These are phyloP conservation scores for Brienomyrus longianalis DNA, from an alignment of 2,113 vertebrate genomes.

Conservation along the genomic window DNA sequence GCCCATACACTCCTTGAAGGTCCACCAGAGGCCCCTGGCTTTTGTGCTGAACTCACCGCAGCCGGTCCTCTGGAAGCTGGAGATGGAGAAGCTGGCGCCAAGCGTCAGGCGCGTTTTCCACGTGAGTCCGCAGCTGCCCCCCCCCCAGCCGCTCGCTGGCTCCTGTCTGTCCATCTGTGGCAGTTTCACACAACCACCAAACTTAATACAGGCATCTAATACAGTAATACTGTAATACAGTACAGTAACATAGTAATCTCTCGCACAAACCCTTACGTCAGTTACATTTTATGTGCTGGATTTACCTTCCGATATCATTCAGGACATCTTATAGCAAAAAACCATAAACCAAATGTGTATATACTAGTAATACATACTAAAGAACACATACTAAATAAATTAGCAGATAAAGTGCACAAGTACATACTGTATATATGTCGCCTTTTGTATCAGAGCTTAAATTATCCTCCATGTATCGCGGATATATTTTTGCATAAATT, in stretches of 20 bases:
- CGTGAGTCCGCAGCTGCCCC: conserved; percentile 75
- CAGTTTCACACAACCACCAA: background rate
- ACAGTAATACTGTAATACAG: no score
- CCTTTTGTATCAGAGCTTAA: background rate
- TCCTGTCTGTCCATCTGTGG: background rate
- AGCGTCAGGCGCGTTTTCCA: conserved; percentile 74
- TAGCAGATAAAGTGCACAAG: background rate
- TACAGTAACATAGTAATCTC: no score
- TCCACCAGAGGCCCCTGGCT: conserved; percentile 82
- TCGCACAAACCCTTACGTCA: background rate
- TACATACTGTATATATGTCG: background rate
- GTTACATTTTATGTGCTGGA: background rate
- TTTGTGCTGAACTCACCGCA: conserved; percentile 84
- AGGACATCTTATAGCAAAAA: background rate
- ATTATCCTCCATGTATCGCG: background rate
- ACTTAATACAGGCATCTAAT: background rate
- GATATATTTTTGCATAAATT: background rate
- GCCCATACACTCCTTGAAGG: conserved; percentile 79
- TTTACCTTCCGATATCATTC: background rate
- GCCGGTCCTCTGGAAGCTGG: conserved; percentile 78
- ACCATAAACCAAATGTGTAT: background rate
- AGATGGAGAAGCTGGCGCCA: conserved; percentile 75
- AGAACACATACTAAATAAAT: background rate
- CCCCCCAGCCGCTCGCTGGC: background rate
- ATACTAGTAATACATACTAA: background rate